These are phyloP conservation scores for Eudasyphora cyanicolor DNA, from an alignment of 2,888 invertebrate species.

Conservation along the genomic window DNA sequence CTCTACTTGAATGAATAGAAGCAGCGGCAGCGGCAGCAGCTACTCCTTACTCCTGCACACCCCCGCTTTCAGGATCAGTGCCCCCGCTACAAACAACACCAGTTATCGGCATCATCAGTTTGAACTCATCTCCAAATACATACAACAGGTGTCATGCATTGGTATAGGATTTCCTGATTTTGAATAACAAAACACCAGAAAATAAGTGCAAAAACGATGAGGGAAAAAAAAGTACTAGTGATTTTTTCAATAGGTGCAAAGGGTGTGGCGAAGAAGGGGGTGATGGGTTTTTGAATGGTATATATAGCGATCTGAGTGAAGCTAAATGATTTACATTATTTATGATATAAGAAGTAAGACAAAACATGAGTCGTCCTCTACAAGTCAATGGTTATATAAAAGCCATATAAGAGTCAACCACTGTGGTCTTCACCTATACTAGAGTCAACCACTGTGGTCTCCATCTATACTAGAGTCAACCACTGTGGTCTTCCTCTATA, in stretches of 20 bases:
- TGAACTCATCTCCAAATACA: not conserved
- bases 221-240: conserved; percentile 11
- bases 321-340: too few species aligned
- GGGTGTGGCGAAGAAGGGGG: not conserved
- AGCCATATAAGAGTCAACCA: too few species aligned
- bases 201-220: conserved; percentile 1
- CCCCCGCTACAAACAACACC: not conserved
- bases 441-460: too few species aligned
- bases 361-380: too few species aligned
- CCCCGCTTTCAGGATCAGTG: not conserved
- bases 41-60: not conserved
- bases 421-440: too few species aligned
- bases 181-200: conserved; percentile 50
- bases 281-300: not conserved
- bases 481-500: too few species aligned
- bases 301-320: too few species aligned
- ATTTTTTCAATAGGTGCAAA: conserved; percentile 9
- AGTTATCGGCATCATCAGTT: conserved; percentile 10
- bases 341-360: too few species aligned
- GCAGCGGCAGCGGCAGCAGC: not conserved
- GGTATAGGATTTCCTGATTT: conserved; percentile 56
- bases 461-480: too few species aligned
- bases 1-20: not conserved
- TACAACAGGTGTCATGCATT: conserved; percentile 55
- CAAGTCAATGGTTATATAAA: too few species aligned